Conservation (phyloP, 2,113 vertebrate genomes). For the Helogale parvula region DNA sequence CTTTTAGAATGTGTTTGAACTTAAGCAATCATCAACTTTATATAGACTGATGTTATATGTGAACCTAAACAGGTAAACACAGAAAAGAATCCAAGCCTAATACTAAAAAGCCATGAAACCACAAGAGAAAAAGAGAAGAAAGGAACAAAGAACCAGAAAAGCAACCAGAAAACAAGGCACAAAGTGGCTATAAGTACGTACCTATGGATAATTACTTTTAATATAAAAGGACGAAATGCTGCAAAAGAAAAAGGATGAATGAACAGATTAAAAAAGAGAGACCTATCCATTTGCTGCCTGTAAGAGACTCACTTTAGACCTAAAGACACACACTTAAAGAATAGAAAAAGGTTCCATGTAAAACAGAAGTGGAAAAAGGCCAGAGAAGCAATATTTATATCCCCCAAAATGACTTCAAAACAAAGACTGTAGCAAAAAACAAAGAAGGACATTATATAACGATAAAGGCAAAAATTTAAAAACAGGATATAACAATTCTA, state of each 20-base stretch:
- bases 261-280: too few relatives aligned
- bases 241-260: neutral
- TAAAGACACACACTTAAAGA: neutral
- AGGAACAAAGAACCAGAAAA: neutral
- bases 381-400: neutral
- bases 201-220: neutral
- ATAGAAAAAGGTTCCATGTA: neutral
- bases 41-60: neutral
- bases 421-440: neutral
- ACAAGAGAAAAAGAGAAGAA: neutral
- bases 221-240: neutral
- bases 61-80: neutral
- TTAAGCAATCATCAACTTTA: neutral
- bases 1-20: neutral
- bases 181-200: neutral
- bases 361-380: neutral
- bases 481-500: neutral
- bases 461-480: neutral
- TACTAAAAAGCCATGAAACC: neutral
- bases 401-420: neutral
- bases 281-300: too few relatives aligned
- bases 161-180: neutral
- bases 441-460: neutral
- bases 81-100: neutral
- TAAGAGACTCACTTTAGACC: neutral